These are phyloP conservation scores for Clavelina lepadiformis DNA, from an alignment of 23 tunicate genomes.

Conservation along the genomic window DNA sequence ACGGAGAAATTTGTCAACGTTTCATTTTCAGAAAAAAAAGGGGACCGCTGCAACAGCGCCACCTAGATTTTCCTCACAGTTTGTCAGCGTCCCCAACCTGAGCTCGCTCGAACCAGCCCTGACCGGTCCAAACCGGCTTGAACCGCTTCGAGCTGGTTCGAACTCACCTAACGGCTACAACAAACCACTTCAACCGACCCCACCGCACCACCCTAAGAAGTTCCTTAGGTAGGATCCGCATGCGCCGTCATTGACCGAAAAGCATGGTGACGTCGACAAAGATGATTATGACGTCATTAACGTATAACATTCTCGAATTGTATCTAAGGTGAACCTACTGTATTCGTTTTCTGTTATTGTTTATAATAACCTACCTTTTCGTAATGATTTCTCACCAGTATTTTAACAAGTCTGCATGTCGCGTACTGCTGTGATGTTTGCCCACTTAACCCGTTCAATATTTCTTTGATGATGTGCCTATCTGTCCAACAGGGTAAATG, in stretches of 20 bases:
- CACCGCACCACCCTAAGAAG: slow-evolving; percentile 83
- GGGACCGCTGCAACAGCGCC: slow-evolving; percentile 35
- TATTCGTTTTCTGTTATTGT: no score
- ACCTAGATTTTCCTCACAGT: slow-evolving; percentile 59
- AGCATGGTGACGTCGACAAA: no score
- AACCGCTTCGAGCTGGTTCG: slow-evolving; percentile 69
- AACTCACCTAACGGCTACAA: slow-evolving; percentile 45
- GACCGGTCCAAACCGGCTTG: slow-evolving; percentile 79
- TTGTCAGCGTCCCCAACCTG: slow-evolving; percentile 84
- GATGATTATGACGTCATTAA: no score
- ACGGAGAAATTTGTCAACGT: background rate
- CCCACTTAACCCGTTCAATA: no score
- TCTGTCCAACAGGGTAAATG: no score
- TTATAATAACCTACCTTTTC: no score
- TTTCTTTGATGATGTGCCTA: no score
- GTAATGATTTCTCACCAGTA: no score
- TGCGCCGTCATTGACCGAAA: background rate
- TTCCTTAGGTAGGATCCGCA: slow-evolving; percentile 59
- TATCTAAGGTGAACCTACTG: no score
- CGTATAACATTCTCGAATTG: no score
- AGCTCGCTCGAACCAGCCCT: slow-evolving; percentile 78
- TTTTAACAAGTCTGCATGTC: no score
- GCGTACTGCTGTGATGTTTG: no score
- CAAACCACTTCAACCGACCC: slow-evolving; percentile 72
- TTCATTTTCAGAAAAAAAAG: slow-evolving; percentile 50